Percentiles rank a stretch among this genome's conserved stretches.
These are phyloP conservation scores for Latrodectus elegans DNA, from an alignment of 2,888 invertebrate genomes.

Conservation along the genomic window DNA sequence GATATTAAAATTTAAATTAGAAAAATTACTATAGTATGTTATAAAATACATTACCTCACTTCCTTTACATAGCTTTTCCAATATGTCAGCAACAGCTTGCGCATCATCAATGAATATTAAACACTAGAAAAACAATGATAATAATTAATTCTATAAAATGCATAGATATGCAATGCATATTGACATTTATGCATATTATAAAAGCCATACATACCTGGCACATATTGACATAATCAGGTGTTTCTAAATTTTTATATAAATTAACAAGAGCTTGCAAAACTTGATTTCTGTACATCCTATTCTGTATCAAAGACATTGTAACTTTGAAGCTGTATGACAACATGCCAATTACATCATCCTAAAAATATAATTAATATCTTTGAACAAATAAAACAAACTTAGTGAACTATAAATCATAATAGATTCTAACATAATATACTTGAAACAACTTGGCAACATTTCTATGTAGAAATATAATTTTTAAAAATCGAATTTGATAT, in stretches of 20 bases:
- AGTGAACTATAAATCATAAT: not conserved
- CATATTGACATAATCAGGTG: slow-evolving; percentile 98
- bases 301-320: slow-evolving; percentile 96
- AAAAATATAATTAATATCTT: slow-evolving; percentile 50
- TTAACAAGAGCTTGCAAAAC: slow-evolving; percentile 91
- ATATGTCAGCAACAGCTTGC: slow-evolving; percentile 90
- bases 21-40: too few species aligned
- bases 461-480: too few species aligned
- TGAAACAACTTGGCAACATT: too few species aligned
- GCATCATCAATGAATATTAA: slow-evolving; percentile 97
- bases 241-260: slow-evolving; percentile 89
- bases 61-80: slow-evolving; percentile 90
- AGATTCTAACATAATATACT: too few species aligned
- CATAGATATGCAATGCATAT: not conserved
- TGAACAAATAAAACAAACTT: not conserved
- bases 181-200: not conserved
- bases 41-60: slow-evolving; percentile 76
- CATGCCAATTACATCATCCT: slow-evolving; percentile 91
- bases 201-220: slow-evolving; percentile 78
- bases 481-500: not conserved
- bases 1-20: too few species aligned
- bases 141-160: not conserved
- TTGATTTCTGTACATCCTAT: slow-evolving; percentile 92
- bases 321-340: slow-evolving; percentile 96
- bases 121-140: slow-evolving; percentile 79